Evolutionary conservation across 2,888 invertebrate species (phyloP).

Genomic region (Lumbricus terrestris): DNA sequence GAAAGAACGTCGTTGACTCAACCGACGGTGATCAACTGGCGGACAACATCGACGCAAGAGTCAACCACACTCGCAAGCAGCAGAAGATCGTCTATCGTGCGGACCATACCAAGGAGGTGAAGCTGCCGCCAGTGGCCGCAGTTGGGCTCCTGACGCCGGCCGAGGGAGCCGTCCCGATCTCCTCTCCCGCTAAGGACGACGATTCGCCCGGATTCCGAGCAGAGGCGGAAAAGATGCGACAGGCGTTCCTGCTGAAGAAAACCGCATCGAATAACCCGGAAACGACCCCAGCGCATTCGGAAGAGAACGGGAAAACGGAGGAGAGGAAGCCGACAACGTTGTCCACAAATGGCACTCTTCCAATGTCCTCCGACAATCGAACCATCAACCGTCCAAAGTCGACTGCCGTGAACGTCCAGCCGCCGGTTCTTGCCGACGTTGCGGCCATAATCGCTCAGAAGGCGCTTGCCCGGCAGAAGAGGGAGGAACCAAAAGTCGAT

Average conservation of each 20-base stretch:
- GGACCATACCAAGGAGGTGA: not conserved
- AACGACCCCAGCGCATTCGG: not conserved
- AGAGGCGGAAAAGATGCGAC: not conserved
- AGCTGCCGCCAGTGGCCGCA: not conserved
- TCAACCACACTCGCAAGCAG: not conserved
- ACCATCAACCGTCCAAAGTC: not conserved
- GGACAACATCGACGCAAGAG: not conserved
- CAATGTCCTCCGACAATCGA: not conserved
- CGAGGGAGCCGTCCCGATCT: not conserved
- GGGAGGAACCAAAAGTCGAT: not conserved
- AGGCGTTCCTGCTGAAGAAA: not conserved
- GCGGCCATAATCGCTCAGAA: slow-evolving; percentile 22
- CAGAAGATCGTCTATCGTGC: slow-evolving; percentile 11
- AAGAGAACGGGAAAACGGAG: not conserved
- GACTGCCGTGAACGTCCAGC: not conserved
- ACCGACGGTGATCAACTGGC: not conserved
- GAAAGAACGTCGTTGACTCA: slow-evolving; percentile 32
- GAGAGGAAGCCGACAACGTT: too few species aligned
- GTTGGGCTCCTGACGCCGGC: not conserved
- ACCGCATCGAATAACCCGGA: not conserved
- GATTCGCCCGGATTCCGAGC: not conserved
- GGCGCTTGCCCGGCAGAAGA: slow-evolving; percentile 20
- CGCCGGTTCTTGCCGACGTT: not conserved
- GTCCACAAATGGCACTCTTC: not conserved
- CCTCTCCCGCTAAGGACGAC: not conserved